phyloP scores from a whole-genome alignment of 2,797 vertebrate species.

The Geotrypetes seraphini region DNA sequence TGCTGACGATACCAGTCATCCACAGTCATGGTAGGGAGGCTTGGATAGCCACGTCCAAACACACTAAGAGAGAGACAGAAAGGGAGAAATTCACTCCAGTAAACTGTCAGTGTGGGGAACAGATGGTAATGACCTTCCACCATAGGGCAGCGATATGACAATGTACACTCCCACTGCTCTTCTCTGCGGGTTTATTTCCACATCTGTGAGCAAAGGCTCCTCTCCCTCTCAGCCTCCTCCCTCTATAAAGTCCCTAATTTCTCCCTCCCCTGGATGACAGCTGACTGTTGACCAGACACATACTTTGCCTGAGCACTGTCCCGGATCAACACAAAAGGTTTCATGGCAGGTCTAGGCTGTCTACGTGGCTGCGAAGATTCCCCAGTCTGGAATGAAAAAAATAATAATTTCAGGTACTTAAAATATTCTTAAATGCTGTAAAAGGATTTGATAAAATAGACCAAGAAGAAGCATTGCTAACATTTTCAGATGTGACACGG shows the following conservation, averaged over 20 bases:
- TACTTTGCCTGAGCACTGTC: conserved; percentile 76
- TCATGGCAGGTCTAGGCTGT: conserved; percentile 54
- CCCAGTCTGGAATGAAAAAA: conserved; percentile 29
- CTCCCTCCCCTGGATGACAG: too few relatives aligned
- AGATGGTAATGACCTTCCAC: accelerated
- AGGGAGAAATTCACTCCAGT: too few relatives aligned
- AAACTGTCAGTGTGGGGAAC: neutral
- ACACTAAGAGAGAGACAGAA: conserved; percentile 60
- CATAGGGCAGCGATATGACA: neutral
- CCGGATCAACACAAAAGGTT: conserved; percentile 84
- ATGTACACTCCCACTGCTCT: too few relatives aligned
- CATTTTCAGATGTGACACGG: too few relatives aligned
- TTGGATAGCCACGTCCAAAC: conserved; percentile 85
- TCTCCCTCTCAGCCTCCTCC: neutral
- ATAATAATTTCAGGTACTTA: conserved; percentile 13
- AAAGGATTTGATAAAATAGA: too few relatives aligned
- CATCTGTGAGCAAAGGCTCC: too few relatives aligned
- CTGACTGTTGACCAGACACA: too few relatives aligned
- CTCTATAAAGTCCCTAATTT: neutral
- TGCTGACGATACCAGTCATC: conserved; percentile 91
- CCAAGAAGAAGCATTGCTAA: too few relatives aligned
- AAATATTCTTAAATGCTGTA: too few relatives aligned
- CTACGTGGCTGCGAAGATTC: conserved; percentile 27
- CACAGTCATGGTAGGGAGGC: conserved; percentile 84
- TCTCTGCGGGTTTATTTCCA: too few relatives aligned